Percentiles rank a stretch among this genome's conserved stretches.
phyloP scores from a whole-genome alignment of 2,888 invertebrate genomes.

The Leptopterna dolabrata region DNA sequence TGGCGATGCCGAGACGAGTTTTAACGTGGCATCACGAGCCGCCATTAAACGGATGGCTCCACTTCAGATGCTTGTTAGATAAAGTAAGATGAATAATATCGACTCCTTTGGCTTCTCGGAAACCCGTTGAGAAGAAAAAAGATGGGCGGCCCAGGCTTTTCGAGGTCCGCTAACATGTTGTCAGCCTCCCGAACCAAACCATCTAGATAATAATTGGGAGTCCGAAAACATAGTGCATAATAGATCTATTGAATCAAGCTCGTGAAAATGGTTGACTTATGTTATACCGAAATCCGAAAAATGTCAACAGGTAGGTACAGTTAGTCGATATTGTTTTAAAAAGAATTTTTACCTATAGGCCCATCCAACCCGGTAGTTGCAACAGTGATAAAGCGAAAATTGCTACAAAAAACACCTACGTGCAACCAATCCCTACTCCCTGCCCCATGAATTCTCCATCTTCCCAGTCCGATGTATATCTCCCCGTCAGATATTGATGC shows the following conservation, averaged over 20 bases:
- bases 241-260: not conserved
- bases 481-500: too few species aligned
- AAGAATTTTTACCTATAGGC: too few species aligned
- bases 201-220: not conserved
- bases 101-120: conserved; percentile 29
- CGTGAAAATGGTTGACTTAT: too few species aligned
- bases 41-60: conserved; percentile 36
- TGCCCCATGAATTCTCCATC: too few species aligned
- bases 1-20: conserved; percentile 19
- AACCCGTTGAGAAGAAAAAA: conserved; percentile 16
- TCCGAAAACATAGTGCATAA: not conserved
- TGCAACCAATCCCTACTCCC: too few species aligned
- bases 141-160: not conserved
- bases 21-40: conserved; percentile 37
- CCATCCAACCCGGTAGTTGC: too few species aligned
- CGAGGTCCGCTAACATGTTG: not conserved
- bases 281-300: too few species aligned
- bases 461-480: too few species aligned
- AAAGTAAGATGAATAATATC: conserved; percentile 44
- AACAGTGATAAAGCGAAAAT: too few species aligned
- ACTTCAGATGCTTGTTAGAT: conserved; percentile 49
- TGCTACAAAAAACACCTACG: too few species aligned
- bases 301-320: too few species aligned
- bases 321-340: too few species aligned
- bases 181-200: not conserved